phyloP scores from a whole-genome alignment of 2,888 invertebrate species.

The Proisotoma minuta region DNA sequence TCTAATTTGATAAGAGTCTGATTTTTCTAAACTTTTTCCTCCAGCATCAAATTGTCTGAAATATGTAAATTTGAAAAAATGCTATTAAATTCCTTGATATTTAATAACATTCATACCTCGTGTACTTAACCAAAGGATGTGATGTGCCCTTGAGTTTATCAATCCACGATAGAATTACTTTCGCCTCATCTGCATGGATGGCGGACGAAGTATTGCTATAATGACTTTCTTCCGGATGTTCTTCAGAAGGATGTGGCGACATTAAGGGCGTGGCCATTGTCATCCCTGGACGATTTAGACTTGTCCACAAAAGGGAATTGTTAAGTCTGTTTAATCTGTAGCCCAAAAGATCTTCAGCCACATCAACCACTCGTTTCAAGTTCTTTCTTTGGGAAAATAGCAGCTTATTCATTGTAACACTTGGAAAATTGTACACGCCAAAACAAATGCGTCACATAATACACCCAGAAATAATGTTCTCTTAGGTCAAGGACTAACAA shows the following conservation, averaged over 20 bases:
- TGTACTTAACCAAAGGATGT: conserved; percentile 28
- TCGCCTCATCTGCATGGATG: conserved; percentile 13
- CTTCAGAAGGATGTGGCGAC: background rate
- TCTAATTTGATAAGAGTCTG: conserved; percentile 21
- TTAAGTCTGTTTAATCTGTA: conserved; percentile 3
- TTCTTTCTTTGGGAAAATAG: conserved; percentile 1
- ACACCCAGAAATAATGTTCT: too few species aligned
- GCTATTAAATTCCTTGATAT: background rate
- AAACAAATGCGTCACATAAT: too few species aligned
- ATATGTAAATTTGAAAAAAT: background rate
- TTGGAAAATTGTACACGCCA: too few species aligned
- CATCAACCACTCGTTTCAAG: conserved; percentile 21
- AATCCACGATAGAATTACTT: conserved; percentile 15
- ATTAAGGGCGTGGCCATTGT: background rate
- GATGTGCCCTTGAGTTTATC: conserved; percentile 22
- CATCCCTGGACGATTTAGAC: background rate
- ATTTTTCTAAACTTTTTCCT: background rate
- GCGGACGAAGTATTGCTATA: background rate
- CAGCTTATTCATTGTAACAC: background rate
- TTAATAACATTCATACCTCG: conserved; percentile 9
- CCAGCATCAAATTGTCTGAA: conserved; percentile 6
- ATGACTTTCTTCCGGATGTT: background rate
- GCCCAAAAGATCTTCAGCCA: conserved; percentile 26
- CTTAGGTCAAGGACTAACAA: too few species aligned
- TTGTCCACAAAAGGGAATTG: conserved; percentile 1